A percentile compares a stretch with the other conserved stretches of the same genome.
Evolutionary conservation across 2,888 invertebrate genomes (phyloP).

Genomic region (Ormyrus nitidulus): DNA sequence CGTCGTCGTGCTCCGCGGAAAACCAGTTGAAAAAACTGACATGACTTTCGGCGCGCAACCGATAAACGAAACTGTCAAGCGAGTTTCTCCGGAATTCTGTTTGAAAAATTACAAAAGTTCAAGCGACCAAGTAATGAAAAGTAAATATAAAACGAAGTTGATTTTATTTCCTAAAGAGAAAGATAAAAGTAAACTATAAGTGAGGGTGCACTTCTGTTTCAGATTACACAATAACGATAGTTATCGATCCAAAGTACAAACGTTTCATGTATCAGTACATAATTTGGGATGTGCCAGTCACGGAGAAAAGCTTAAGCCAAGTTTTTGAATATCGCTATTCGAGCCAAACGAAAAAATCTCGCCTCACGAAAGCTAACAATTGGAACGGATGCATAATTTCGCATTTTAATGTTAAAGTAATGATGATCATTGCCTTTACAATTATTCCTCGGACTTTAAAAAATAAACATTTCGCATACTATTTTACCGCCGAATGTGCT

Average conservation of each 20-base stretch:
- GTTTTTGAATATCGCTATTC: too few relatives aligned
- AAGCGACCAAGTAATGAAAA: slow-evolving; percentile 22
- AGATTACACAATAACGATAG: slow-evolving; percentile 38
- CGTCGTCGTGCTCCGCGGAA: slow-evolving; percentile 70
- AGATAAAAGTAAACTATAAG: not conserved
- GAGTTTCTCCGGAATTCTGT: slow-evolving; percentile 30
- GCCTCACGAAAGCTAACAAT: slow-evolving; percentile 6
- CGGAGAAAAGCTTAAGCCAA: too few relatives aligned
- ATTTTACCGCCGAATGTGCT: not conserved
- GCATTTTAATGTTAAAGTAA: slow-evolving; percentile 24
- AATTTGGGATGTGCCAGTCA: too few relatives aligned
- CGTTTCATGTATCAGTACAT: not conserved
- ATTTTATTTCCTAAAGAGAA: not conserved
- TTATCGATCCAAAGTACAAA: slow-evolving; percentile 25
- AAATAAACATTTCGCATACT: too few relatives aligned
- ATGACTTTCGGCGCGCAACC: slow-evolving; percentile 59
- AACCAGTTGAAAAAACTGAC: slow-evolving; percentile 62
- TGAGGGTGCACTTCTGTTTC: not conserved
- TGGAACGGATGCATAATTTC: slow-evolving; percentile 39
- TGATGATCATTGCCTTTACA: too few relatives aligned
- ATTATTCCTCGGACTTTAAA: too few relatives aligned
- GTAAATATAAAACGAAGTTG: slow-evolving; percentile 2
- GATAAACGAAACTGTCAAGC: slow-evolving; percentile 52
- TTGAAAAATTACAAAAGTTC: slow-evolving; percentile 53
- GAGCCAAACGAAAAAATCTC: not conserved